phyloP scores from a whole-genome alignment of 64 coral and sea anemone genomes.

The Dendrophyllia cribrosa region DNA sequence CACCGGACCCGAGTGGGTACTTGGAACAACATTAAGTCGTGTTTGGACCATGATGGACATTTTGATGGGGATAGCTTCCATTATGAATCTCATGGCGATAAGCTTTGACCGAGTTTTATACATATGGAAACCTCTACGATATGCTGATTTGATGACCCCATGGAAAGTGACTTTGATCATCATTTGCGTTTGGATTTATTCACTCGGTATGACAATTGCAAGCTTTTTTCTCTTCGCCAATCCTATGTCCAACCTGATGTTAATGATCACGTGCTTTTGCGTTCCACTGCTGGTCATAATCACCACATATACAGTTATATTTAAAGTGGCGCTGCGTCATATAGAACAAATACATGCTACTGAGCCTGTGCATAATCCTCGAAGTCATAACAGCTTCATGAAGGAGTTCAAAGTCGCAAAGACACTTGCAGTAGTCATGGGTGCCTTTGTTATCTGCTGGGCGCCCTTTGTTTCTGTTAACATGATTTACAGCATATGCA shows the following conservation, averaged over 20 bases:
- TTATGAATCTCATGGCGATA: slow-evolving; percentile 79
- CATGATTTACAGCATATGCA: slow-evolving; percentile 70
- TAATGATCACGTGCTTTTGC: slow-evolving; percentile 64
- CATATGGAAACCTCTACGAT: slow-evolving; percentile 35
- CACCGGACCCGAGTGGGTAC: slow-evolving; percentile 74
- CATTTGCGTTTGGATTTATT: slow-evolving; percentile 72
- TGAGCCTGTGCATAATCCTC: neutral
- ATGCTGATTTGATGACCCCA: slow-evolving; percentile 41
- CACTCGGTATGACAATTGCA: slow-evolving; percentile 45
- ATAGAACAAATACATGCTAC: slow-evolving; percentile 30
- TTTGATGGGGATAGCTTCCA: slow-evolving; percentile 77
- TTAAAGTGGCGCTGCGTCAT: slow-evolving; percentile 70
- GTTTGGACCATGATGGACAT: slow-evolving; percentile 81
- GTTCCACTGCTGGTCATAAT: slow-evolving; percentile 74
- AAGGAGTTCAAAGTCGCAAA: slow-evolving; percentile 81
- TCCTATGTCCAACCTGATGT: slow-evolving; percentile 68
- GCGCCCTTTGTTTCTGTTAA: slow-evolving; percentile 72
- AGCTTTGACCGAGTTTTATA: slow-evolving; percentile 66
- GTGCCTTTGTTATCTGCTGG: slow-evolving; percentile 84
- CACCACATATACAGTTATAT: slow-evolving; percentile 66
- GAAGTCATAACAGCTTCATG: neutral
- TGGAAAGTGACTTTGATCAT: slow-evolving; percentile 8
- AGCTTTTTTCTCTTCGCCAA: slow-evolving; percentile 55
- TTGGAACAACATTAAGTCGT: slow-evolving; percentile 1
- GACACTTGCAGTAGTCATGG: slow-evolving; percentile 78